Base-by-base conservation (phyloP, 2,888 invertebrate genomes). In the Ormia ochracea region DNA sequence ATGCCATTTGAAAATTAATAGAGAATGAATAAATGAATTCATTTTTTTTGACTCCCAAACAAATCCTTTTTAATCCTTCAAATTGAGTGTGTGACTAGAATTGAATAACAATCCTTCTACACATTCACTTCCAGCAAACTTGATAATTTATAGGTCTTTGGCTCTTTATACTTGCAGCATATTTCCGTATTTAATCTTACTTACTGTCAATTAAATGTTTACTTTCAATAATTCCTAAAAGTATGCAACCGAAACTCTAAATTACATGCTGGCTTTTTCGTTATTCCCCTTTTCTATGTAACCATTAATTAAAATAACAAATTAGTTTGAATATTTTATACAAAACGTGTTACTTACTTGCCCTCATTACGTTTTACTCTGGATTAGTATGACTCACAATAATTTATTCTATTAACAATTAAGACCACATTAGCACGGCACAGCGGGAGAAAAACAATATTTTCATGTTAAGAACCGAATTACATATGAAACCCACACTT, bases 261-360 rank as follows among this genome's bases (percentile, higher is more conserved):
- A 69, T 28, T 7, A 7, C 10, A 17, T 23, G n/a, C 23, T 48
- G 0, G 5, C 2, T 14, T 17, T n/a, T 36, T n/a, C n/a, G n/a
- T n/a, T n/a, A n/a, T 36, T 48, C 3, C 33, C 9, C 12, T 1
- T 26, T 21, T 50, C 31, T 31, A 41, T 50, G 48, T 10, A 41
- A 52, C 38, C 50, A 59, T 70, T 70, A 70, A 70, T 70, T 59
- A 50, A 50, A 48, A 21, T 38, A 70, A 48, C 4, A 70, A 70
- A 70, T 12, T 33, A 21, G 19, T 1, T 10, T 19, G 14, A 21
- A 50, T 69, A 50, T 41, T 50, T 70, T 41, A 50, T 28, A 4
- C n/a, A 10, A 38, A 14, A 41, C 6, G 23, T 59, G 48, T 50
- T 33, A 12, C n/a, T 17, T 26, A 10, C 48, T 26, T 26, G 12